These are phyloP conservation scores for Basileuterus tristriatus DNA, from an alignment of 2,797 vertebrate genomes.

Conservation along the genomic window DNA sequence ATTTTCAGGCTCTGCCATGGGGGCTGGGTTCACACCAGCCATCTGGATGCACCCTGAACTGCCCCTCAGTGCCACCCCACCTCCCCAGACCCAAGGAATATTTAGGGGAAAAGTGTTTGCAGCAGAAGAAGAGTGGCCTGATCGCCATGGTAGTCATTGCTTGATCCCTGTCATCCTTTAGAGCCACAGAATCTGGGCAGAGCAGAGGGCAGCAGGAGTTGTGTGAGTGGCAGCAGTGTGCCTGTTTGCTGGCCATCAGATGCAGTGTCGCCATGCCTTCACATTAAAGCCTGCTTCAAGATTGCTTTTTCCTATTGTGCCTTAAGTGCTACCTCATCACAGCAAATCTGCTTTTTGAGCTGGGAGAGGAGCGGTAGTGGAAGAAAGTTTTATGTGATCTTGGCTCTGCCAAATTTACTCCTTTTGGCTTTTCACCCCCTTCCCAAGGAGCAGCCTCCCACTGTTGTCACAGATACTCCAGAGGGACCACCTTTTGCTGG, in stretches of 20 bases:
- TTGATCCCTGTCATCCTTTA: not conserved
- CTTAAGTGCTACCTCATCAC: not conserved
- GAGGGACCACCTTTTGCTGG: not conserved
- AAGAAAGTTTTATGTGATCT: not conserved
- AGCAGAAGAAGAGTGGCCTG: not conserved
- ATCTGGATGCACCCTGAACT: not conserved
- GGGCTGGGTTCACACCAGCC: not conserved
- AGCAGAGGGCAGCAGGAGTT: not conserved
- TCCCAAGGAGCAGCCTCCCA: not conserved
- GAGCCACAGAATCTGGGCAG: not conserved
- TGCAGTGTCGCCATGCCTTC: not conserved
- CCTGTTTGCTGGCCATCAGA: not conserved
- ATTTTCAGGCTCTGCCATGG: rapidly evolving
- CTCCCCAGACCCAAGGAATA: rapidly evolving
- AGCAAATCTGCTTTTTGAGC: not conserved
- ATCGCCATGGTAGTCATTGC: rapidly evolving
- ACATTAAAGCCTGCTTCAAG: not conserved
- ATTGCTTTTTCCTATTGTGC: not conserved
- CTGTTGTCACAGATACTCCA: not conserved
- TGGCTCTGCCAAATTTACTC: not conserved
- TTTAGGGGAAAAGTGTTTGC: not conserved
- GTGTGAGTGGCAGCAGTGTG: not conserved
- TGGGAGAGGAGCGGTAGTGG: not conserved
- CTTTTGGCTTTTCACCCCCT: not conserved
- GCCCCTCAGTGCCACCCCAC: not conserved